Conservation (phyloP, 2,888 invertebrate species). For the Balanococcus diminutus region DNA sequence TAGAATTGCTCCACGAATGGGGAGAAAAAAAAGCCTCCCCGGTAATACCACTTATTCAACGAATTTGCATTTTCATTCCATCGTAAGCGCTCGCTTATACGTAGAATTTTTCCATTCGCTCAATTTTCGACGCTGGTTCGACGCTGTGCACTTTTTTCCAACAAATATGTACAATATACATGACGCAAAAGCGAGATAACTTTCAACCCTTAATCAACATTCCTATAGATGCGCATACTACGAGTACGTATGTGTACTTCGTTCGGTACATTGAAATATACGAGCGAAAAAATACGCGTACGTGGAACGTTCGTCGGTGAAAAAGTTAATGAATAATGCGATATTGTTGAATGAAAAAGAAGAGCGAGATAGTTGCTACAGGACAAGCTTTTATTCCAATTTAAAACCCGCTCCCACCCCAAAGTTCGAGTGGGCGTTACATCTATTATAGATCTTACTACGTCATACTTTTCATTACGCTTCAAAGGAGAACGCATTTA, state of each 20-base stretch:
- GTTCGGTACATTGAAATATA: not conserved
- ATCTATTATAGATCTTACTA: conserved; percentile 19
- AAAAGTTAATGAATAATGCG: conserved; percentile 8
- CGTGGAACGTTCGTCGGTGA: not conserved
- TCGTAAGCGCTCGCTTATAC: not conserved
- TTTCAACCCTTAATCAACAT: not conserved
- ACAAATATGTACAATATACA: not conserved
- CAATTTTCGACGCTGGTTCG: not conserved
- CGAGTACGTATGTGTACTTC: not conserved
- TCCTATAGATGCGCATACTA: not conserved
- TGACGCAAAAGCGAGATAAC: not conserved
- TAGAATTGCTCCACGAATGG: not conserved
- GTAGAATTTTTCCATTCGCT: not conserved
- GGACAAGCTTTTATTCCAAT: conserved; percentile 9
- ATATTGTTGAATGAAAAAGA: conserved; percentile 20
- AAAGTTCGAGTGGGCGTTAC: conserved; percentile 3
- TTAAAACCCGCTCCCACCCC: not conserved
- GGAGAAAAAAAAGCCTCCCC: not conserved
- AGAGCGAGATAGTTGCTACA: conserved; percentile 1
- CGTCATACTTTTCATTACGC: conserved; percentile 12
- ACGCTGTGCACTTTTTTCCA: not conserved
- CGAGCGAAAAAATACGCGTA: not conserved
- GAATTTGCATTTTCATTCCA: not conserved
- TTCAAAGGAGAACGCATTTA: not conserved
- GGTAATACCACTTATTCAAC: not conserved